Percentiles rank a stretch among this genome's conserved stretches.
These are phyloP conservation scores for Copsychus sechellarum DNA, from an alignment of 2,113 vertebrate genomes.

Conservation along the genomic window DNA sequence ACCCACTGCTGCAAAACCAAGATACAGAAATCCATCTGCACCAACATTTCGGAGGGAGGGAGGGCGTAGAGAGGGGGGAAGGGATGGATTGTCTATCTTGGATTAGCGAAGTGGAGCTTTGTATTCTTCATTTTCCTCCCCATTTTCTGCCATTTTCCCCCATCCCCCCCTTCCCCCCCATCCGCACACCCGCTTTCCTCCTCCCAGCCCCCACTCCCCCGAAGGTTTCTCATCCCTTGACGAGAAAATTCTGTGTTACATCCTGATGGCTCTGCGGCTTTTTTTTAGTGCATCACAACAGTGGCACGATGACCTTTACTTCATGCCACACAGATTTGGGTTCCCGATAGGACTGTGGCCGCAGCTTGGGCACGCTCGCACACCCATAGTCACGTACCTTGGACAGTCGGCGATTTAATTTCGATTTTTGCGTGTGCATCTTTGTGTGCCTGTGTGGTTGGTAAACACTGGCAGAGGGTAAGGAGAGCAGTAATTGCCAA, in stretches of 20 bases:
- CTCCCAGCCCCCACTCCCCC: constrained; percentile 1
- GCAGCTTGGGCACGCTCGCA: not conserved
- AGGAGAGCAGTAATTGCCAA: constrained; percentile 45
- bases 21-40: constrained; percentile 81
- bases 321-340: constrained; percentile 66
- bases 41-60: constrained; percentile 74
- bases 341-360: constrained; percentile 36
- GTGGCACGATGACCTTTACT: constrained; percentile 78
- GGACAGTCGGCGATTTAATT: constrained; percentile 42
- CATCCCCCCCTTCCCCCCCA: not conserved
- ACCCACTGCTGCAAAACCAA: constrained; percentile 82
- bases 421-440: not conserved
- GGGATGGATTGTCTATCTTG: constrained; percentile 74
- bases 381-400: not conserved
- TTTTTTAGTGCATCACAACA: constrained; percentile 74
- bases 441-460: not conserved
- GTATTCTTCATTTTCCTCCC: constrained; percentile 58
- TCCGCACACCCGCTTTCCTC: constrained; percentile 28
- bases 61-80: constrained; percentile 63
- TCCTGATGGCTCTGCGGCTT: constrained; percentile 79
- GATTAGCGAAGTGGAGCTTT: constrained; percentile 65
- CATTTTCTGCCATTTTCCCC: constrained; percentile 59
- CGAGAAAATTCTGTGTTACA: constrained; percentile 78
- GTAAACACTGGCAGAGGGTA: constrained; percentile 44
- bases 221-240: constrained; percentile 67